Base-by-base conservation (phyloP, 2,113 vertebrate species). In the Ardeotis arabs region DNA sequence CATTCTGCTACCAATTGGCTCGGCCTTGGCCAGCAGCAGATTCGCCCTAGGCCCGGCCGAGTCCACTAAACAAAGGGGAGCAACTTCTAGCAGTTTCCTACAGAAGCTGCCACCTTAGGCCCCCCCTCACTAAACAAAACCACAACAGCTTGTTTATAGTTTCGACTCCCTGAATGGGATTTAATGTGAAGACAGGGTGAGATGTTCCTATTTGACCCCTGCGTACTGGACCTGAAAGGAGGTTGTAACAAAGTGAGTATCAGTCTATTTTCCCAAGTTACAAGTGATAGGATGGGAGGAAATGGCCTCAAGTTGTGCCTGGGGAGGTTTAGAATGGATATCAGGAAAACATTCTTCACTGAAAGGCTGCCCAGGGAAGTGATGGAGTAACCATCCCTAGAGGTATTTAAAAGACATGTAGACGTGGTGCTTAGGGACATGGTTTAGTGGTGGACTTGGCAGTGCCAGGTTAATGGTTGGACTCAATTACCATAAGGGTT, bases 201-300 rank as follows among this genome's bases (percentile, higher is more conserved):
- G 41, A 33, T 52, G 20, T n/a, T 80, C 33, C 53, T 47, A 37
- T 83, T n/a, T 52, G 29, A 56, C 12, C 27, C 44, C 59, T 77
- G 50, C 44, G 56, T 22, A 63, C 14, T 53, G 29, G 23, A 44
- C 12, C 25, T 53, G 52, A 82, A n/a, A 72, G 47, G 37, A 83
- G 1, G 8, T 7, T 87, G 37, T 72, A 75, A 13, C 0, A 0
- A 60, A 22, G 28, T 29, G 29, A 6, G 29, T 14, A 16, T 29
- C 1, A 0, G n/a, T 12, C 39, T 83, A 15, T 47, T 55, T 14
- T 69, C 24, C 28, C 55, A 58, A 60, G 20, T 47, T 41, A 49
- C 7, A 14, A 29, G 29, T 23, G 25, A 70, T 7, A 50, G 66
- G 25, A 77, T 1, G 1, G 64, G 35, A 56, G 12, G 19, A 76